Evolutionary conservation across 1,140 invertebrate genomes (phyloP).

Genomic region (Drosophila dunni): DNA sequence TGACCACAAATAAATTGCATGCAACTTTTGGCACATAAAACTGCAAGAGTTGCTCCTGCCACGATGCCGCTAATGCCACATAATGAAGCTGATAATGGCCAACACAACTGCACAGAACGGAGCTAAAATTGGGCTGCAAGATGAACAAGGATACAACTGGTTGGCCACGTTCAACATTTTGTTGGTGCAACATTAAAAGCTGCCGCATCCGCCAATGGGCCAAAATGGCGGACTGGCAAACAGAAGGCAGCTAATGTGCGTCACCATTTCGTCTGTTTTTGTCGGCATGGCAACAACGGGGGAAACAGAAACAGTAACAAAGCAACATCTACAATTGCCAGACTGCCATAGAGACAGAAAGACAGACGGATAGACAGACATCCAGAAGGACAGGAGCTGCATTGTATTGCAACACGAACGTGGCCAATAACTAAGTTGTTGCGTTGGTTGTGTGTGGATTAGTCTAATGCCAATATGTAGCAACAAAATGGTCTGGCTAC

Average conservation of each 20-base stretch:
- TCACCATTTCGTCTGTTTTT: constrained; percentile 62
- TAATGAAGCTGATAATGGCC: constrained; percentile 81
- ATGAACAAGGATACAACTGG: constrained; percentile 42
- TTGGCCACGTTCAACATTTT: constrained; percentile 68
- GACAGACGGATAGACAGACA: not conserved
- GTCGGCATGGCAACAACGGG: constrained; percentile 27
- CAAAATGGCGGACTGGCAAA: not conserved
- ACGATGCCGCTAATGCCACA: constrained; percentile 69
- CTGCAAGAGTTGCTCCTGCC: constrained; percentile 33
- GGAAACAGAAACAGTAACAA: constrained; percentile 9
- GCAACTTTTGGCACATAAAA: constrained; percentile 74
- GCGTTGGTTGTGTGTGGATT: constrained; percentile 60
- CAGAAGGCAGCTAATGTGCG: constrained; percentile 58
- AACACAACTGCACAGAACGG: constrained; percentile 38
- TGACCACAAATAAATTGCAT: constrained; percentile 69
- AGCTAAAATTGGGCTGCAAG: constrained; percentile 37
- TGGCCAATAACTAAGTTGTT: constrained; percentile 73
- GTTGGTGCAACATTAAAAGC: constrained; percentile 62
- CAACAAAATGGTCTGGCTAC: constrained; percentile 44
- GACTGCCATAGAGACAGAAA: not conserved
- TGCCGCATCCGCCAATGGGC: constrained; percentile 12
- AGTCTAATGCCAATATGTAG: constrained; percentile 76
- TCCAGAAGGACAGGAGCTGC: not conserved
- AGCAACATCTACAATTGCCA: not conserved
- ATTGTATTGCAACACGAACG: constrained; percentile 11